Conservation (phyloP, 2,113 vertebrate genomes). For the Mormyrus iriodes region DNA sequence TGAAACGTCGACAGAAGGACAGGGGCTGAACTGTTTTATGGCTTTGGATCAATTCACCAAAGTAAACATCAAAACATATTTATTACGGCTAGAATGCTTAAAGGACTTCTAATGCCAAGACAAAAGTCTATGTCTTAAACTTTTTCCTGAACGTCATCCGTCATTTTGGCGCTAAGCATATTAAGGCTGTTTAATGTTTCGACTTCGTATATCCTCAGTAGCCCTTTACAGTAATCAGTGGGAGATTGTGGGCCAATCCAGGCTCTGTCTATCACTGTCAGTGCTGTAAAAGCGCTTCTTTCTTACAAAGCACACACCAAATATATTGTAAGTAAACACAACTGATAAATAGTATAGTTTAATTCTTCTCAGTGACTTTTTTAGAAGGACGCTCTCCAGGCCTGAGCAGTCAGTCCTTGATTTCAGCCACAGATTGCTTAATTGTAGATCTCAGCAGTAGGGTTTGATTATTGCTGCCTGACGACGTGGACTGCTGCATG, state of each 20-base stretch:
- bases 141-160: constrained; percentile 22
- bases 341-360: constrained; percentile 10
- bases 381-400: not conserved
- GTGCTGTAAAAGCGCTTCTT: constrained; percentile 11
- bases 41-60: constrained; percentile 63
- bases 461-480: constrained; percentile 4
- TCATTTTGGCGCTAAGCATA: constrained; percentile 28
- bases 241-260: constrained; percentile 41
- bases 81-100: constrained; percentile 37
- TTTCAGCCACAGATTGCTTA: constrained; percentile 20
- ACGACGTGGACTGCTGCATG: constrained; percentile 10
- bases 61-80: constrained; percentile 55
- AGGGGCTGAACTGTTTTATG: constrained; percentile 53
- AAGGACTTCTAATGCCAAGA: constrained; percentile 41
- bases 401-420: constrained; percentile 13
- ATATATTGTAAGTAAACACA: constrained; percentile 1
- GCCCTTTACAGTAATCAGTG: constrained; percentile 38
- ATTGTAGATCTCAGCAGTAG: constrained; percentile 15
- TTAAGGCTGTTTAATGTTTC: constrained; percentile 21
- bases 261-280: constrained; percentile 16
- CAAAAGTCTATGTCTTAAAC: constrained; percentile 48
- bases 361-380: not conserved
- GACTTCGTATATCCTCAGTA: constrained; percentile 13
- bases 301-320: constrained; percentile 12
- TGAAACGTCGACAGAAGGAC: constrained; percentile 44